Percentiles rank a stretch among this genome's conserved stretches.
These are phyloP conservation scores for Patiria pectinifera DNA, from an alignment of 53 echinoderm and acorn worm genomes.

Conservation along the genomic window DNA sequence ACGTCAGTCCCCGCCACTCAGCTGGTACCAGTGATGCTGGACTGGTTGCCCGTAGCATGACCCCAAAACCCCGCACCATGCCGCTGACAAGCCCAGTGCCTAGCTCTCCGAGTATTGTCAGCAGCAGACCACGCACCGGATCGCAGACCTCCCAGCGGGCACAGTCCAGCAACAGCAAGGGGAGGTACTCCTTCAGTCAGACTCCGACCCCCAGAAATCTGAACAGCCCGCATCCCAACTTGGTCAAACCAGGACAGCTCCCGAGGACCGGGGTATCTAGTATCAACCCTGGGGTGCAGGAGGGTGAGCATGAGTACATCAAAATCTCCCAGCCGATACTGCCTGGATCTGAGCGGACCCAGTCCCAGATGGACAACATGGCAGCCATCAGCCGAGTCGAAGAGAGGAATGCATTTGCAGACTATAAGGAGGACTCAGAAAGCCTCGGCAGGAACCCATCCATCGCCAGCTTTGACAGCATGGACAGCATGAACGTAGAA, in stretches of 20 bases:
- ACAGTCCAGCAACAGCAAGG: slow-evolving; percentile 73
- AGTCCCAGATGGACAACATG: slow-evolving; percentile 27
- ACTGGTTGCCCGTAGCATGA: slow-evolving; percentile 6
- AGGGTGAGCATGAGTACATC: slow-evolving; percentile 92
- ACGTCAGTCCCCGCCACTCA: slow-evolving; percentile 40
- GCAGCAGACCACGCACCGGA: slow-evolving; percentile 56
- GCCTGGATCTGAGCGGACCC: slow-evolving; percentile 42
- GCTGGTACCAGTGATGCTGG: slow-evolving; percentile 14
- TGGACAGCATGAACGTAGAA: slow-evolving; percentile 76
- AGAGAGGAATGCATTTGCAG: slow-evolving; percentile 29
- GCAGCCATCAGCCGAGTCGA: slow-evolving; percentile 30
- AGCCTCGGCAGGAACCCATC: slow-evolving; percentile 39
- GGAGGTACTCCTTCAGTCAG: slow-evolving; percentile 78
- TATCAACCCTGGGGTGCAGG: slow-evolving; percentile 74
- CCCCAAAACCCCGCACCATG: slow-evolving; percentile 48
- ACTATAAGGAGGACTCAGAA: background rate
- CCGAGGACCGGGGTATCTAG: slow-evolving; percentile 82
- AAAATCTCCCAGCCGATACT: slow-evolving; percentile 86
- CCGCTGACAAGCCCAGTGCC: slow-evolving; percentile 72
- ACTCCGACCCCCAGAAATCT: slow-evolving; percentile 69
- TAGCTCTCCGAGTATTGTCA: slow-evolving; percentile 40
- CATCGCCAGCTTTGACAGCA: slow-evolving; percentile 63
- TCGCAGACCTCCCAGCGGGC: slow-evolving; percentile 80
- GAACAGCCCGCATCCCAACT: slow-evolving; percentile 78
- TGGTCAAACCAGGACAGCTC: slow-evolving; percentile 85